Evolutionary conservation across 1,140 invertebrate species (phyloP).

Genomic region (Pseudomyrmex pallidus): DNA sequence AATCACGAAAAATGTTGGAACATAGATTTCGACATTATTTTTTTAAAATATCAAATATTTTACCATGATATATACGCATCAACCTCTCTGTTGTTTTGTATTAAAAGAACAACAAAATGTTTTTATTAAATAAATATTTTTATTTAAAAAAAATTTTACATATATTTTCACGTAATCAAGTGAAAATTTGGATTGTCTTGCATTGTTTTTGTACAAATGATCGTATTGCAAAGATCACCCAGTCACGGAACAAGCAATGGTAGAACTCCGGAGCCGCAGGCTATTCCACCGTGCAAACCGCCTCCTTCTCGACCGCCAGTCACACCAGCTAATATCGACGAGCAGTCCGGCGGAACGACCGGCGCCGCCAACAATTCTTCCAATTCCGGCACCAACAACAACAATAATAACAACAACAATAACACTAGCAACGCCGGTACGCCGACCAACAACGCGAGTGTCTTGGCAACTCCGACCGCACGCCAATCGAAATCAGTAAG

Average conservation of each 20-base stretch:
- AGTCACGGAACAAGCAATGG: conserved; percentile 78
- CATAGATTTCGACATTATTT: neutral
- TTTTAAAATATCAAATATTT: neutral
- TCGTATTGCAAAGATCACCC: conserved; percentile 74
- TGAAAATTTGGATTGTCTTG: no score
- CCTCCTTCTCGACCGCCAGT: conserved; percentile 79
- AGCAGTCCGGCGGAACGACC: conserved; percentile 67
- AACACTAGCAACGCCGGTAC: conserved; percentile 68
- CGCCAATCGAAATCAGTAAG: conserved; percentile 79
- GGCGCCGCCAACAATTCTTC: conserved; percentile 62
- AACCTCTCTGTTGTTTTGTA: neutral
- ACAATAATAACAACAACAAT: conserved; percentile 58
- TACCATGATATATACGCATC: neutral
- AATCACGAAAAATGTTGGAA: neutral
- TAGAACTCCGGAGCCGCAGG: conserved; percentile 75
- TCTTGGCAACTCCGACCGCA: conserved; percentile 75
- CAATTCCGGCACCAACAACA: conserved; percentile 49
- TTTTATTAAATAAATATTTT: no score
- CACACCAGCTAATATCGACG: conserved; percentile 76
- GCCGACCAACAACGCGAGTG: conserved; percentile 78
- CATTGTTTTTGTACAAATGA: neutral
- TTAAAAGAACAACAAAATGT: no score
- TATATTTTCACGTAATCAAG: no score
- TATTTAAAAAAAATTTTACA: neutral
- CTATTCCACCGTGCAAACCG: conserved; percentile 79